Base-by-base conservation (phyloP, 1,140 invertebrate genomes). In the Bombus terrestris region DNA sequence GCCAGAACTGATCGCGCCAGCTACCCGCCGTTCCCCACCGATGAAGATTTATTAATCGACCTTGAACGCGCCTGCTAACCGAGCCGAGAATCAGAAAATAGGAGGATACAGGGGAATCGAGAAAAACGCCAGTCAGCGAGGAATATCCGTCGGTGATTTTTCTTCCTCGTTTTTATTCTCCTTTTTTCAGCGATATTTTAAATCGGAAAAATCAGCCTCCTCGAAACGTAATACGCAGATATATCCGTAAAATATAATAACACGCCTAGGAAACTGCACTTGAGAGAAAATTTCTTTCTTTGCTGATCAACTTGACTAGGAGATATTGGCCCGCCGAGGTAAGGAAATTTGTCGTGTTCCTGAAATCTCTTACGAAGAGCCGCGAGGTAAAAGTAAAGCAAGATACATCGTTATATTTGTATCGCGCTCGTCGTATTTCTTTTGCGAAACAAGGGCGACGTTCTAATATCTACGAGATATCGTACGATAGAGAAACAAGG, bases 31-130 rank as follows among this genome's bases (percentile, higher is more conserved):
- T 18, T n/a, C 13, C 3, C 22, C 37, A 28, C 15, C 6, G 9
- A 69, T 35, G 64, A 57, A 80, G 64, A 80, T 69, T 57, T 80
- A 80, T 80, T 53, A 69, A 80, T 53, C 64, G 32, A 39, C n/a
- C 25, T 68, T 53, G 64, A 68, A 35, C 59, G 28, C 59, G 25
- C 12, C 25, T 28, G 57, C 9, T 59, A 59, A 59, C 57, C 25
- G 25, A 10, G 25, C 9, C 57, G 57, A 59, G 57, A 28, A 59
- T 62, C 28, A 12, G 59, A 13, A n/a, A n/a, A n/a, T 53, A 53
- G 18, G 47, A 53, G 47, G 18, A 53, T 53, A 53, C 47, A 18
- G 47, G 47, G 10, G 4, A 62, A 62, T n/a, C 28, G 59, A n/a
- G 59, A 0, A n/a, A n/a, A n/a, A 62, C 12, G 28, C 28, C 59